Percentiles rank a stretch among this genome's conserved stretches.
These are phyloP conservation scores for Lepidocyrtoides sp. DNA, from an alignment of 2,888 invertebrate species.

Conservation along the genomic window DNA sequence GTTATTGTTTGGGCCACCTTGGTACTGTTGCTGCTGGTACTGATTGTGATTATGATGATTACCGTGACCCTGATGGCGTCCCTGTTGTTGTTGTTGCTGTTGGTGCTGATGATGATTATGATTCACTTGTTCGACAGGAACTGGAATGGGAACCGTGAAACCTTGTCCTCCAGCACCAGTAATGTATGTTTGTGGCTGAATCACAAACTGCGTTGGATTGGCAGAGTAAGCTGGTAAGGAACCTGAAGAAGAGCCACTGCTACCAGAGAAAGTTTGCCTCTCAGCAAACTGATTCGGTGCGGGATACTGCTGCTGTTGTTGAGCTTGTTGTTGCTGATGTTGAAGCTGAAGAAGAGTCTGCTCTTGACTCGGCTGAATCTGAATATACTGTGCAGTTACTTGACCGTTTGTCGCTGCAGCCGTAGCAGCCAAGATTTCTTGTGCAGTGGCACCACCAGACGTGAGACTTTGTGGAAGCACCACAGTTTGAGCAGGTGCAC, in stretches of 20 bases:
- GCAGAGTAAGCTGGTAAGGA: conserved; percentile 26
- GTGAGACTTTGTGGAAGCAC: conserved; percentile 74
- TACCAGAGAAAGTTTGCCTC: conserved; percentile 63
- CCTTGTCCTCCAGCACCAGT: conserved; percentile 85
- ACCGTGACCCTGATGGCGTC: conserved; percentile 45
- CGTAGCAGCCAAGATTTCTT: conserved; percentile 74
- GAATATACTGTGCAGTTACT: conserved; percentile 72
- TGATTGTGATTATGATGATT: conserved; percentile 52
- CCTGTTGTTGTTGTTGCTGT: conserved; percentile 86
- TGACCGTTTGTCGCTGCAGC: conserved; percentile 77
- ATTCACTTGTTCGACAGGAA: conserved; percentile 84
- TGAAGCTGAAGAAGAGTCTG: conserved; percentile 67
- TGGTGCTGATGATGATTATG: conserved; percentile 87
- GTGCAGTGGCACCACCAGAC: conserved; percentile 67
- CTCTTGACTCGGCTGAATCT: conserved; percentile 74
- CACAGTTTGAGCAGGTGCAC: conserved; percentile 65
- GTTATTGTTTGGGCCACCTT: conserved; percentile 26
- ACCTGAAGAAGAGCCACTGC: background rate
- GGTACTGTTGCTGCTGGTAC: conserved; percentile 63
- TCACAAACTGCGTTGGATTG: conserved; percentile 81
- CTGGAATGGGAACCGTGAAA: conserved; percentile 86
- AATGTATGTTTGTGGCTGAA: conserved; percentile 85
- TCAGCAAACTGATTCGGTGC: conserved; percentile 76
- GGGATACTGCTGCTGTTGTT: conserved; percentile 69
- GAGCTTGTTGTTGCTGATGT: conserved; percentile 70